Evolutionary conservation across 2,888 invertebrate genomes (phyloP).

Genomic region (Drosophila cracens): DNA sequence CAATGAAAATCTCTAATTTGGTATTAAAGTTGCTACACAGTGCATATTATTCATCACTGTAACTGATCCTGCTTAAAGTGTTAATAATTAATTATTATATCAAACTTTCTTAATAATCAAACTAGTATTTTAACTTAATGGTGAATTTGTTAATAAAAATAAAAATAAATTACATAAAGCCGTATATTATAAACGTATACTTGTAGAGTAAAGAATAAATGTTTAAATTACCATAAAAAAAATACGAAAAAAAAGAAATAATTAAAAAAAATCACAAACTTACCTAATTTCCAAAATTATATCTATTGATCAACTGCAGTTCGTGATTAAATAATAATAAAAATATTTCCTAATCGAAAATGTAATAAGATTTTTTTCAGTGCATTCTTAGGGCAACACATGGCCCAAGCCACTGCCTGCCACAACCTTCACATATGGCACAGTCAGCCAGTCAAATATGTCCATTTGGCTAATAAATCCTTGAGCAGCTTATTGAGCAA

Average conservation of each 20-base stretch:
- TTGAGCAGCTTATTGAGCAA: constrained; percentile 83
- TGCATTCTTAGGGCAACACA: constrained; percentile 42
- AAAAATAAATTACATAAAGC: not conserved
- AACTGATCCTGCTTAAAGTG: not conserved
- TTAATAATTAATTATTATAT: not conserved
- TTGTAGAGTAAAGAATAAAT: not conserved
- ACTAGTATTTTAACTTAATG: not conserved
- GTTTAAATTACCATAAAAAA: not conserved
- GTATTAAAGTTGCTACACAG: constrained; percentile 41
- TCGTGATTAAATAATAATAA: not conserved
- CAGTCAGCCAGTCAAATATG: constrained; percentile 85
- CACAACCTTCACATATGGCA: constrained; percentile 67
- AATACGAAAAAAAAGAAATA: not conserved
- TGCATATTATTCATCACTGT: not conserved
- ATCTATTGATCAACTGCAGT: not conserved
- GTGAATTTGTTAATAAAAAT: not conserved
- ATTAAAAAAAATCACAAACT: not conserved
- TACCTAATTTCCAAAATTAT: not conserved
- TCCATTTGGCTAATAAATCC: constrained; percentile 85
- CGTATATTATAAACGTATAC: not conserved
- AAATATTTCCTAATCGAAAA: too few species aligned
- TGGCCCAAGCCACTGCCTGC: constrained; percentile 20
- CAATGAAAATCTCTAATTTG: constrained; percentile 52
- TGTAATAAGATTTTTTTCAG: constrained; percentile 48
- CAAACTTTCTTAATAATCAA: not conserved